Evolutionary conservation across 1,140 invertebrate species (phyloP).

Genomic region (Delia radicum): DNA sequence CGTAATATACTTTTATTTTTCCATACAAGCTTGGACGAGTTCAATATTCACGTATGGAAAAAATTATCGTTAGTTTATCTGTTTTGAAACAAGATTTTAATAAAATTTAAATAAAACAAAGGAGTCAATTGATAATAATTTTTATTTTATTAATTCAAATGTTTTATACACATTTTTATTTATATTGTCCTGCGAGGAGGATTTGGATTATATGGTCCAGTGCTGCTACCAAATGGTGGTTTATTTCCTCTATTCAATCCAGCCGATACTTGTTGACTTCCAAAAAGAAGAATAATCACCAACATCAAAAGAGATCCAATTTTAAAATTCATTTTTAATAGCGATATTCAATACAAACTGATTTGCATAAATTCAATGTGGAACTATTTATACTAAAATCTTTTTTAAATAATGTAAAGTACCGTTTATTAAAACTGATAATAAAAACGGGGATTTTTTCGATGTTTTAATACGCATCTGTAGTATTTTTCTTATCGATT

Average conservation of each 20-base stretch:
- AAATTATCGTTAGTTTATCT: neutral
- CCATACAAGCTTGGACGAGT: too few species aligned
- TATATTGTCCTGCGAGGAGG: neutral
- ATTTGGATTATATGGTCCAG: neutral
- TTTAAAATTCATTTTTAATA: neutral
- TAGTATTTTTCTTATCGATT: too few species aligned
- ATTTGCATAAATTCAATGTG: neutral
- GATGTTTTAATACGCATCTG: too few species aligned
- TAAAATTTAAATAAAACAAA: neutral
- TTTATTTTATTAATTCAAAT: neutral
- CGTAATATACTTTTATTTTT: neutral
- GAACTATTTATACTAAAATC: neutral
- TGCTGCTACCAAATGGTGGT: neutral
- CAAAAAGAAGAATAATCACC: neutral
- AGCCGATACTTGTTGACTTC: neutral
- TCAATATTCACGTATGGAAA: too few species aligned
- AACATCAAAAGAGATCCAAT: neutral
- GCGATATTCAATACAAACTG: neutral
- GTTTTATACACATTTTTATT: neutral
- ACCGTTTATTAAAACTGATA: neutral
- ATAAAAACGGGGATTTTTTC: neutral
- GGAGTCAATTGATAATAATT: neutral
- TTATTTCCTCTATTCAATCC: neutral
- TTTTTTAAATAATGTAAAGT: neutral
- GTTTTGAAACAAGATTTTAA: neutral